Evolutionary conservation across 1,140 invertebrate species (phyloP), one percentile per base, ranked within the genome.

Genomic region (Zaprionus davidi): DNA sequence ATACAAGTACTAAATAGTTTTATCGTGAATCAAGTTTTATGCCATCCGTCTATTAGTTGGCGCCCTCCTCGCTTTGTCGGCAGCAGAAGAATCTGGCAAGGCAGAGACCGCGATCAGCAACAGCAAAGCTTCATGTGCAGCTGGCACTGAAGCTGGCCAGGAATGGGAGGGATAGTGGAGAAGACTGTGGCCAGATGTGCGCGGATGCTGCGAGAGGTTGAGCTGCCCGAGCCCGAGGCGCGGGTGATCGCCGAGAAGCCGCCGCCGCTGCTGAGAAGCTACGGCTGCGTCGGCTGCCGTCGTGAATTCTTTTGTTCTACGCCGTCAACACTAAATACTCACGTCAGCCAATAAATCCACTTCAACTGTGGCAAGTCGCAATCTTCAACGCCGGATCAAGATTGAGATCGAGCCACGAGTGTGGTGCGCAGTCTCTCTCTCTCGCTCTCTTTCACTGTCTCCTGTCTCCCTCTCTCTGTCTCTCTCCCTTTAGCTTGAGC

Each of bases 301-400:
- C 49, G 63, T n/a, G 31, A 84, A 73, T 86, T 78, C 91, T 90
- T 91, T 92, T 92, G 90, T 92, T 91, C 87, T 92, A 86, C 79
- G 82, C 91, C 91, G 90, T 92, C 91, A 92, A 85, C 91, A 90
- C 91, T 92, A 92, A 92, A 92, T 84, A 90, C 91, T 91, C 87
- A 92, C 91, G 91, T 92, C 91, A 92, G 82, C 85, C 88, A 88
- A 92, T 92, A 92, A 92, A 92, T 92, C 90, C 84, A 92, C 91
- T 86, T 92, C 84, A 90, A 83, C 82, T 75, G 66, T 71, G 58
- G 53, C 66, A 59, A 64, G 70, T 77, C 78, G 76, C 90, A 79
- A 79, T 86, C 71, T 75, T 60, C 63, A 65, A 65, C 60, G 56
- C 65, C 57, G 53, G 64, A 74, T 67, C 71, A 26, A 65, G 73